Evolutionary conservation across 2,797 vertebrate species (phyloP).

Genomic region (Thunnus albacares): DNA sequence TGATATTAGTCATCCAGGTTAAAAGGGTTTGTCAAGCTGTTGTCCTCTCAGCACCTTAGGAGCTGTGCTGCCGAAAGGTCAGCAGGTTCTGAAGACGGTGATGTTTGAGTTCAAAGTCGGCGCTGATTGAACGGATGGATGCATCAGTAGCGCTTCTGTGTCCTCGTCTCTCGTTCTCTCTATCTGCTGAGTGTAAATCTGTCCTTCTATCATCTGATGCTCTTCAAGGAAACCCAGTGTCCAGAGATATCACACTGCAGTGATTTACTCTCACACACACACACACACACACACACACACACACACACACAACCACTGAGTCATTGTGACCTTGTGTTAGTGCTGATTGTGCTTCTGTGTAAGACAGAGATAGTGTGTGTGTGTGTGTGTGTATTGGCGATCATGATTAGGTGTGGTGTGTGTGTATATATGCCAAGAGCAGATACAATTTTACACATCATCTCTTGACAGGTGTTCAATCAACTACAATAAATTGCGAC

Average conservation of each 20-base stretch:
- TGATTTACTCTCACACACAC: slow-evolving; percentile 39
- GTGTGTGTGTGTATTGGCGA: not conserved
- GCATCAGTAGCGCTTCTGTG: not conserved
- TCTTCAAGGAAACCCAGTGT: slow-evolving; percentile 37
- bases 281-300: not conserved
- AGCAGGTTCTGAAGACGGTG: not conserved
- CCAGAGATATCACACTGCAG: slow-evolving; percentile 18
- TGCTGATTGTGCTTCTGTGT: slow-evolving; percentile 14
- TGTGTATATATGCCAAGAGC: not conserved
- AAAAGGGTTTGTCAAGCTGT: not conserved
- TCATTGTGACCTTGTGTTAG: slow-evolving; percentile 23
- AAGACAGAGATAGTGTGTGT: not conserved
- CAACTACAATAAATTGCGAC: slow-evolving; percentile 16
- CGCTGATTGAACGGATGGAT: not conserved
- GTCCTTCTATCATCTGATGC: slow-evolving; percentile 34
- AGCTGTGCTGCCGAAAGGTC: slow-evolving; percentile 1
- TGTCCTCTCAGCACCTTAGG: slow-evolving; percentile 13
- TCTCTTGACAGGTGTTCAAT: slow-evolving; percentile 10
- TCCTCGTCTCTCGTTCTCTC: not conserved
- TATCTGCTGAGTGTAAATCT: slow-evolving; percentile 29
- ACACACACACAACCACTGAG: not conserved
- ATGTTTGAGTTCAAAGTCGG: not conserved
- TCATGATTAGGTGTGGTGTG: not conserved
- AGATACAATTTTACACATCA: not conserved
- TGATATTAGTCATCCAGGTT: not conserved